These are phyloP conservation scores for Nemotelus nigrinus DNA, from an alignment of 2,888 invertebrate species.

Conservation along the genomic window DNA sequence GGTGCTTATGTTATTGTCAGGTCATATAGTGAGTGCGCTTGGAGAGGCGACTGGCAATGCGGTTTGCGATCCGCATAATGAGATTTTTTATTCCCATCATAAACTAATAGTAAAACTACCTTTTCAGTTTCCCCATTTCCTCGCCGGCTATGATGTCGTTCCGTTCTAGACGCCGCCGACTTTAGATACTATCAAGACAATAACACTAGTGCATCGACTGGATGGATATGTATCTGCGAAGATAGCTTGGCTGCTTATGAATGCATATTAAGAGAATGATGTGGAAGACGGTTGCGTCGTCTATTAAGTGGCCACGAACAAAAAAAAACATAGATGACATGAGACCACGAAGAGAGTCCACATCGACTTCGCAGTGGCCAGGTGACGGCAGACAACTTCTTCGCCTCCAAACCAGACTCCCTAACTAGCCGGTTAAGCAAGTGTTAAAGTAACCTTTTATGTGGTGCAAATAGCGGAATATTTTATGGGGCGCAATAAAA, in stretches of 20 bases:
- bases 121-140: slow-evolving; percentile 7
- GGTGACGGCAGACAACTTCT: not conserved
- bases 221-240: slow-evolving; percentile 1
- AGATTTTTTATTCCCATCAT: slow-evolving; percentile 39
- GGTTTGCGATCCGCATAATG: slow-evolving; percentile 39
- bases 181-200: not conserved
- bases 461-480: slow-evolving; percentile 18
- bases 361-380: not conserved
- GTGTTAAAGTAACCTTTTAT: slow-evolving; percentile 9
- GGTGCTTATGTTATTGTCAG: slow-evolving; percentile 34
- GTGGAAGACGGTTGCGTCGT: no score
- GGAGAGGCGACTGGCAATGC: slow-evolving; percentile 18
- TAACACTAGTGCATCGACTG: not conserved
- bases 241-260: slow-evolving; percentile 9
- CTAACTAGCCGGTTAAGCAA: not conserved
- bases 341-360: no score
- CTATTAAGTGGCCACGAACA: no score
- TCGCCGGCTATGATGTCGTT: not conserved
- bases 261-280: slow-evolving; percentile 9
- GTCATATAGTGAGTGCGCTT: slow-evolving; percentile 6
- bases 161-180: not conserved
- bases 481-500: slow-evolving; percentile 28
- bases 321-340: no score
- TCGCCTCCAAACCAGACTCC: not conserved
- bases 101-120: slow-evolving; percentile 39